Evolutionary conservation across 2,888 invertebrate species (phyloP).

Genomic region (Thera britannica): DNA sequence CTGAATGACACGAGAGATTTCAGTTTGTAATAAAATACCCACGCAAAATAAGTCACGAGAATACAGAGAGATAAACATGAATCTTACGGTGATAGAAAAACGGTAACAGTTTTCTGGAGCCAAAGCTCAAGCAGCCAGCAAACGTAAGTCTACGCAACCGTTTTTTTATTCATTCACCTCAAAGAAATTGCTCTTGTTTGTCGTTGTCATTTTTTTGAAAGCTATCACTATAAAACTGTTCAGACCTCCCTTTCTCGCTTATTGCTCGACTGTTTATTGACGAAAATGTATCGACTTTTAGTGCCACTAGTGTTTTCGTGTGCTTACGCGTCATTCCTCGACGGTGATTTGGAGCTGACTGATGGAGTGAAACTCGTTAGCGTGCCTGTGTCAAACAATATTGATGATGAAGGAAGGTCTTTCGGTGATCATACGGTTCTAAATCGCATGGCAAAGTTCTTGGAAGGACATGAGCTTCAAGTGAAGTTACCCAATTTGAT

Average conservation of each 20-base stretch:
- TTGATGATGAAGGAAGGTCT: slow-evolving; percentile 75
- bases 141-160: slow-evolving; percentile 49
- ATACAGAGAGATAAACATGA: background rate
- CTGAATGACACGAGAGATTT: too few species aligned
- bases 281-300: slow-evolving; percentile 70
- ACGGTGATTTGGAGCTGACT: slow-evolving; percentile 84
- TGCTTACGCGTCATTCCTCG: slow-evolving; percentile 61
- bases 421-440: slow-evolving; percentile 82
- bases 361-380: slow-evolving; percentile 88
- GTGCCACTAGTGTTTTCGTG: slow-evolving; percentile 53
- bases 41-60: too few species aligned
- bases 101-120: background rate
- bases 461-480: slow-evolving; percentile 89
- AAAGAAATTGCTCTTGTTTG: slow-evolving; percentile 61
- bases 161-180: slow-evolving; percentile 49
- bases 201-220: slow-evolving; percentile 79
- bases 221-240: slow-evolving; percentile 74
- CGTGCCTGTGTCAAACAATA: slow-evolving; percentile 76
- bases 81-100: background rate
- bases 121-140: slow-evolving; percentile 33
- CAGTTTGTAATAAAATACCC: too few species aligned
- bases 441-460: slow-evolving; percentile 86
- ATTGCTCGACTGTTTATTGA: slow-evolving; percentile 64
- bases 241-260: slow-evolving; percentile 68
- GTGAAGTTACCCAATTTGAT: slow-evolving; percentile 89